A percentile compares a stretch with the other conserved stretches of the same genome.
These are phyloP conservation scores for Blennius ocellaris DNA, from an alignment of 2,113 vertebrate genomes.

Conservation along the genomic window DNA sequence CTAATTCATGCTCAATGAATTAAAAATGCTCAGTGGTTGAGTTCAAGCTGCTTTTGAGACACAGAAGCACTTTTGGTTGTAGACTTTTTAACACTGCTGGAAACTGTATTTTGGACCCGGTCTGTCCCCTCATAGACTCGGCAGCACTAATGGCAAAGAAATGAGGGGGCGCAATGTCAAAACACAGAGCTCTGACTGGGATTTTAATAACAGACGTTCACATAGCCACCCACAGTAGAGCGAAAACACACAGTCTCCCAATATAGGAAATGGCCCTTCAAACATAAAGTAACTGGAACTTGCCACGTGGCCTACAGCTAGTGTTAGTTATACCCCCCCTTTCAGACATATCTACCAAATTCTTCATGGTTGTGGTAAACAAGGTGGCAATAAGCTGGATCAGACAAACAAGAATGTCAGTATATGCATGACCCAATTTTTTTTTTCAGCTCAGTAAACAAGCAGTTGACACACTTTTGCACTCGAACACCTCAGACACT, in stretches of 20 bases:
- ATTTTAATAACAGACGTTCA: constrained; percentile 26
- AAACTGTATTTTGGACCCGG: neutral
- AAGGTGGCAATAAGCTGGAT: constrained; percentile 1
- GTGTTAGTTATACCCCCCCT: too few species aligned
- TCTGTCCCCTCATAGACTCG: neutral
- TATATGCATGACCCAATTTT: constrained; percentile 39
- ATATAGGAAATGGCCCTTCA: constrained; percentile 6
- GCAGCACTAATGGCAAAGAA: neutral
- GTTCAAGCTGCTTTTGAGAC: too few species aligned
- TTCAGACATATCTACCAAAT: neutral
- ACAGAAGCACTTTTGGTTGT: neutral
- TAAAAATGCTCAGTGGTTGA: too few species aligned
- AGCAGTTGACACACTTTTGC: constrained; percentile 35
- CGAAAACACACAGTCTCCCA: constrained; percentile 4
- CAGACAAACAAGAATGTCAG: constrained; percentile 29
- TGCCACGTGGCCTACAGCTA: constrained; percentile 8
- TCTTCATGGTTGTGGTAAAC: neutral
- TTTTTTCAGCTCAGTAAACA: constrained; percentile 38
- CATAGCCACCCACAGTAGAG: constrained; percentile 15
- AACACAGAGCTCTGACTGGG: constrained; percentile 13
- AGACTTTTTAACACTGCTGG: neutral
- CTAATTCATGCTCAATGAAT: too few species aligned
- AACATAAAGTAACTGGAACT: constrained; percentile 4
- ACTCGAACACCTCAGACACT: constrained; percentile 27
- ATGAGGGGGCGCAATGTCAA: constrained; percentile 12